phyloP scores from a whole-genome alignment of 2,113 vertebrate genomes.

The Turdus rufiventris region DNA sequence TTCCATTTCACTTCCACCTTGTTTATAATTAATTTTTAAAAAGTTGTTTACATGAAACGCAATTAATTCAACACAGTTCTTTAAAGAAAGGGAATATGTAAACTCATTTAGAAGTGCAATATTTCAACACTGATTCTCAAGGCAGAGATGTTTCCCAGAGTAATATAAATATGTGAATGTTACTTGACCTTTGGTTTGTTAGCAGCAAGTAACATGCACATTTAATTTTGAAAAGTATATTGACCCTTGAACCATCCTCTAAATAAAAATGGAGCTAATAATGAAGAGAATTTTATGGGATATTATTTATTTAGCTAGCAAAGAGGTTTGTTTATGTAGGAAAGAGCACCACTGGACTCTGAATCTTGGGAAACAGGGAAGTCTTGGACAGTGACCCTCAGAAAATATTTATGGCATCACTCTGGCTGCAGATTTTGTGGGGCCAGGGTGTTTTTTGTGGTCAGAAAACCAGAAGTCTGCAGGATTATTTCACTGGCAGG shows the following conservation, averaged over 20 bases:
- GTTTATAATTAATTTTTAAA: conserved; percentile 36
- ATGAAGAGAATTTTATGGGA: not conserved
- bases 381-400: not conserved
- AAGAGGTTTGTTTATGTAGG: not conserved
- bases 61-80: not conserved
- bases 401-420: not conserved
- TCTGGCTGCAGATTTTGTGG: not conserved
- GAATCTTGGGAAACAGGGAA: not conserved
- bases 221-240: not conserved
- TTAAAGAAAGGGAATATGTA: not conserved
- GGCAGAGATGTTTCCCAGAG: not conserved
- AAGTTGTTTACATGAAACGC: not conserved
- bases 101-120: not conserved
- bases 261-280: not conserved
- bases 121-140: not conserved
- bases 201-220: not conserved
- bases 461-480: not conserved
- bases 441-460: not conserved
- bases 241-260: not conserved
- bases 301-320: not conserved
- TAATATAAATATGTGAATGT: not conserved
- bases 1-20: not conserved
- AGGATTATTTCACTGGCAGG: not conserved
- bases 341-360: not conserved
- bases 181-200: not conserved